Evolutionary conservation across 2,888 invertebrate genomes (phyloP), one percentile per base, ranked within the genome.

Genomic region (Drosophila quinaria): DNA sequence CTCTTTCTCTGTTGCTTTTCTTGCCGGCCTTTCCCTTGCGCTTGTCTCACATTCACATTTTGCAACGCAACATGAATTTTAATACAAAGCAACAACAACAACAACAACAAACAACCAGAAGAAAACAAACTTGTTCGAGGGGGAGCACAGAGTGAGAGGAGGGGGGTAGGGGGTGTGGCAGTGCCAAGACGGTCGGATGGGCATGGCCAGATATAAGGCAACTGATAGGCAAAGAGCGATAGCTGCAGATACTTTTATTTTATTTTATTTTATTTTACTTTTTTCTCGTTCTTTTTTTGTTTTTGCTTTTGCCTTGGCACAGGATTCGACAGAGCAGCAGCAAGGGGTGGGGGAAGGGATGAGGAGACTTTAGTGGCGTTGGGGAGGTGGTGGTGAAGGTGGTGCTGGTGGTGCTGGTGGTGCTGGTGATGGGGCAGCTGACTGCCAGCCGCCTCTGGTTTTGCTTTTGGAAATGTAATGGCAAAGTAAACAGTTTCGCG

Each of bases 401-500:
- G 42, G 58, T 13, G 19, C 37, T 15, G 22, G 15, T 22, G 10
- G 10, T 11, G 47, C n/a, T n/a, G 19, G 15, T 29, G 42, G 58
- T 13, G 19, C 37, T 15, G 22, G 15, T 22, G 10, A 10, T 11
- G 47, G 46, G 61, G 56, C 35, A 59, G 58, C 59, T 50, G 75
- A 62, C 60, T 67, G 69, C 55, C 58, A 77, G 69, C 73, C 77
- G 73, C 76, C 78, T 74, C 78, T 74, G 74, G 74, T 78, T 78
- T 78, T 74, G 74, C 70, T 74, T 77, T 77, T 74, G 66, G 71
- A 70, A 70, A 63, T 80, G 81, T 81, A 81, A 81, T 85, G 81
- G 81, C 85, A 81, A 82, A 81, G 85, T 81, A 81, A 81, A 81
- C 81, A 81, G 80, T 78, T 82, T 82, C 82, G 78, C 77, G 70